Evolutionary conservation across 1,140 invertebrate genomes (phyloP), one percentile per base, ranked within the genome.

Genomic region (Camponotus pennsylvanicus): DNA sequence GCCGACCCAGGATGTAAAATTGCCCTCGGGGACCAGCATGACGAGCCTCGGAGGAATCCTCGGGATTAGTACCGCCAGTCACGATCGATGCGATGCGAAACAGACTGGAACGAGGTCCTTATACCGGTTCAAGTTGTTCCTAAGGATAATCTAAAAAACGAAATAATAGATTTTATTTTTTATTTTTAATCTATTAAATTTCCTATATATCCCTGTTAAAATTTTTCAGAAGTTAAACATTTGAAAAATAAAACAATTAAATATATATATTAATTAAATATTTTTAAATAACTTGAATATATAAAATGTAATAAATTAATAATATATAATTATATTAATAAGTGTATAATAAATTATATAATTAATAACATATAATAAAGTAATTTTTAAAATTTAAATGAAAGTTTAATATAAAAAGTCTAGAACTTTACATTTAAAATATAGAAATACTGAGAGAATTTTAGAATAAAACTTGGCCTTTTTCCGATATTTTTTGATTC

Each of bases 1-100:
- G 71, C 87, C 86, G 49, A 90, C 88, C 92, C 92, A 92, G 69
- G 67, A 70, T 32, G 83, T 90, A 66, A 91, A 61, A 61, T 91
- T 90, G 34, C 73, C 71, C 21, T 89, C 89, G 42, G 80, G 57
- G 37, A 45, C 40, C 55, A 75, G 69, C 79, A 83, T 83, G 79
- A 82, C 52, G 79, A 82, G 55, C 34, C 55, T 63, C 79, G 40
- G 21, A 63, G 13, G 27, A 45, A 27, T 83, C 40, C 27, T 61
- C 40, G 32, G 42, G 7, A 75, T 82, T 73, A 82, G 11, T 61
- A 75, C 55, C 40, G 42, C 21, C 55, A 82, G 79, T 82, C 55
- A 73, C 79, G 79, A 73, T 82, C 67, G 67, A 71, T 82, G 49
- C 49, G 49, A 52, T 18, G 9, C 55, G n/a, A 59, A 59, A 64